Conservation (phyloP, 1,140 invertebrate species). For the Cydia strobilella region DNA sequence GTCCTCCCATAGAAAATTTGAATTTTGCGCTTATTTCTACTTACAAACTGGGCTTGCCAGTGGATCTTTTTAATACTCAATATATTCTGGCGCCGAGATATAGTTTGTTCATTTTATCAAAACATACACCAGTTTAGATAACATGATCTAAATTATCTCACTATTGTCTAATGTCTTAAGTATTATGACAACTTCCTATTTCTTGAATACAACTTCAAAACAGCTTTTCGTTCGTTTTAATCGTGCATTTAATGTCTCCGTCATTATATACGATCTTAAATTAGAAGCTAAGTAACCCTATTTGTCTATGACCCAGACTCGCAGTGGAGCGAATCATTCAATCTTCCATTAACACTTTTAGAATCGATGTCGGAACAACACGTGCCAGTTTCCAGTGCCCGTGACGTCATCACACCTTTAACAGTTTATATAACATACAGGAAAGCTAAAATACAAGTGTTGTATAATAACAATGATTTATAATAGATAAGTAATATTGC, state of each 20-base stretch:
- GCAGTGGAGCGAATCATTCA: constrained; percentile 3
- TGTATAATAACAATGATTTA: constrained; percentile 23
- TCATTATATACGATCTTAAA: neutral
- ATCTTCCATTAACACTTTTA: constrained; percentile 14
- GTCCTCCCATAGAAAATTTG: too few relatives aligned
- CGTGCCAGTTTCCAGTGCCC: neutral
- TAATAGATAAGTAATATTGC: constrained; percentile 28
- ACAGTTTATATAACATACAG: neutral
- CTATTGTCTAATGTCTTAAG: constrained; percentile 23
- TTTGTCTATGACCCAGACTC: constrained; percentile 18
- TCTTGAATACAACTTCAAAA: neutral
- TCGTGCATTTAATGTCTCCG: constrained; percentile 1
- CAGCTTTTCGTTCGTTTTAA: neutral
- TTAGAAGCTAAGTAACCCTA: neutral
- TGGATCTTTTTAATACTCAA: neutral
- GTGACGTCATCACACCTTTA: neutral
- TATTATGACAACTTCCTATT: constrained; percentile 10
- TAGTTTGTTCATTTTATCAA: neutral
- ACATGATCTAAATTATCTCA: constrained; percentile 19
- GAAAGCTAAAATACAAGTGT: constrained; percentile 23
- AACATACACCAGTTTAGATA: constrained; percentile 14
- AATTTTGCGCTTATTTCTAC: too few relatives aligned
- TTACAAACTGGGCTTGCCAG: too few relatives aligned
- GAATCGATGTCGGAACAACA: constrained; percentile 18
- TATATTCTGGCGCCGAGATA: neutral